Conservation (phyloP, 2,888 invertebrate species). For the Ypsolopha scabrella region DNA sequence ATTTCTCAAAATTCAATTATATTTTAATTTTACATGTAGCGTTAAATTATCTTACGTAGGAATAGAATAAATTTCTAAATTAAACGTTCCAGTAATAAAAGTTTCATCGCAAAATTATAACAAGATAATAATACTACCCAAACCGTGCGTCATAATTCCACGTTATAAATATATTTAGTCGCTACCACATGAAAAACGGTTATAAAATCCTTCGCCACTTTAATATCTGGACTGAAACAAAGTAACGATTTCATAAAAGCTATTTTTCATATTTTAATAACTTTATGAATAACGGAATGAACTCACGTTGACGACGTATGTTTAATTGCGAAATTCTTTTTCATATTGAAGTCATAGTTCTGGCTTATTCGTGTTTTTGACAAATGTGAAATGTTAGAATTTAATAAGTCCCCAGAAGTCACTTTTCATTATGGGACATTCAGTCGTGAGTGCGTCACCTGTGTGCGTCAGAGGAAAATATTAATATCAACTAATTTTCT, state of each 20-base stretch:
- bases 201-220: slow-evolving; percentile 41
- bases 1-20: not conserved
- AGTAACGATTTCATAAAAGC: not conserved
- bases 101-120: not conserved
- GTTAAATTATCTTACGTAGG: not conserved
- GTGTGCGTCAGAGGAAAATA: no score
- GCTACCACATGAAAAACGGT: slow-evolving; percentile 27
- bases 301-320: no score
- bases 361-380: no score
- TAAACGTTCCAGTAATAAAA: slow-evolving; percentile 1
- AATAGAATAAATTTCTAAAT: not conserved
- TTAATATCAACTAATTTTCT: no score
- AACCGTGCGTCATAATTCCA: slow-evolving; percentile 42
- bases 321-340: no score
- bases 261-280: not conserved
- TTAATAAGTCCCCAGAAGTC: no score
- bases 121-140: not conserved
- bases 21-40: not conserved
- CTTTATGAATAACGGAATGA: no score
- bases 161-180: slow-evolving; percentile 23
- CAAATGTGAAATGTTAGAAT: no score
- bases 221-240: slow-evolving; percentile 10
- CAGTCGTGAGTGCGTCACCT: no score
- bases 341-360: no score
- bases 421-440: no score